phyloP scores from a whole-genome alignment of 2,888 invertebrate genomes.

The Apotomis capreana region DNA sequence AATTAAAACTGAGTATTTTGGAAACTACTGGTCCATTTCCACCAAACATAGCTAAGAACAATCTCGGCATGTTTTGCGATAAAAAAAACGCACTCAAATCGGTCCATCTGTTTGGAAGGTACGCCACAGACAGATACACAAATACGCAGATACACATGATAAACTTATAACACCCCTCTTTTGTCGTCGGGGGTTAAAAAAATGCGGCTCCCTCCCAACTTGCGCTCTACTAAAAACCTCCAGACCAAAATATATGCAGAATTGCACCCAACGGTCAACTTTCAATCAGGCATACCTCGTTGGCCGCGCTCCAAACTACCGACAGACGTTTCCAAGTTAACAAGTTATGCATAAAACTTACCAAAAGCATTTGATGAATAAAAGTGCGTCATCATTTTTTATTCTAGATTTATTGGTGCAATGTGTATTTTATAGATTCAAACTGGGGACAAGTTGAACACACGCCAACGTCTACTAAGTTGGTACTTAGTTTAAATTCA shows the following conservation, averaged over 20 bases:
- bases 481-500: conserved; percentile 53
- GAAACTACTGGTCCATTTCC: no score
- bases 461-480: conserved; percentile 64
- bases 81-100: no score
- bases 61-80: no score
- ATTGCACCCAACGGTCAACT: conserved; percentile 38
- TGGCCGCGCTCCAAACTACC: conserved; percentile 63
- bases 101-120: no score
- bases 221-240: neutral
- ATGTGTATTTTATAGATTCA: conserved; percentile 62
- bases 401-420: conserved; percentile 61
- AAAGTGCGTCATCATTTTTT: conserved; percentile 60
- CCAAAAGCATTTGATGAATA: conserved; percentile 67
- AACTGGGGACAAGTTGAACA: conserved; percentile 55
- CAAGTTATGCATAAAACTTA: conserved; percentile 68
- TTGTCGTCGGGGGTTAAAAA: neutral
- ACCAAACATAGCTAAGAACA: no score
- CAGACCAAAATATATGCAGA: conserved; percentile 21
- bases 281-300: conserved; percentile 51
- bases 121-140: no score
- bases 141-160: no score
- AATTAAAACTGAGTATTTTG: no score
- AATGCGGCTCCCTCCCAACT: neutral
- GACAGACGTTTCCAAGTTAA: conserved; percentile 69
- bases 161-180: no score